Conservation (phyloP, 2,797 vertebrate genomes). For the Acrossocheilus wenchowensis region DNA sequence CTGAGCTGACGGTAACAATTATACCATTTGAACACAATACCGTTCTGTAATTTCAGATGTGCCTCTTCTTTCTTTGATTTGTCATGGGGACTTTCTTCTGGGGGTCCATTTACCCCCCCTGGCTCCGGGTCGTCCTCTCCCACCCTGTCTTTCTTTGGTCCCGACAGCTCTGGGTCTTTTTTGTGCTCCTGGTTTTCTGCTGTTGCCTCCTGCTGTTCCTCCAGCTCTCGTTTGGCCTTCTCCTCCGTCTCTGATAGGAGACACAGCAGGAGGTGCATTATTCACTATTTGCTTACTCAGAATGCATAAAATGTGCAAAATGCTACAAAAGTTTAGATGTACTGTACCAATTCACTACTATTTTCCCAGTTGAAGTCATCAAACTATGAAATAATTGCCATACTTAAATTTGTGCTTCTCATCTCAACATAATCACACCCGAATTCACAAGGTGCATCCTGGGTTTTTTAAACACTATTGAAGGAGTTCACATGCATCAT, state of each 20-base stretch:
- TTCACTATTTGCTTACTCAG: background rate
- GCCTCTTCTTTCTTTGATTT: background rate
- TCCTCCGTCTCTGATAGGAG: slow-evolving; percentile 83
- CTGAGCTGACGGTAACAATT: background rate
- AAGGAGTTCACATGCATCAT: background rate
- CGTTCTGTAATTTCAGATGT: slow-evolving; percentile 78
- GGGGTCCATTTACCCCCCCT: slow-evolving; percentile 44
- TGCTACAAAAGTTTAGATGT: background rate
- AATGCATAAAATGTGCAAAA: background rate
- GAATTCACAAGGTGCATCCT: background rate
- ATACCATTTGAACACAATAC: slow-evolving; percentile 64
- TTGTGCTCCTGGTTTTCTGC: slow-evolving; percentile 76
- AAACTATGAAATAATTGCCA: background rate
- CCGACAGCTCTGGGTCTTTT: slow-evolving; percentile 63
- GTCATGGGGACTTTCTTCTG: slow-evolving; percentile 52
- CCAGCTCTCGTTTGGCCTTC: slow-evolving; percentile 82
- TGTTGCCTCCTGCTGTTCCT: slow-evolving; percentile 78
- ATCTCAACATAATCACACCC: background rate
- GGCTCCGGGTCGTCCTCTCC: slow-evolving; percentile 62
- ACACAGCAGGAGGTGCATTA: background rate
- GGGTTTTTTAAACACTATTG: background rate
- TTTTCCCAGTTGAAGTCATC: background rate
- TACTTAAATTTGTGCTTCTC: background rate
- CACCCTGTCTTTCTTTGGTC: slow-evolving; percentile 64
- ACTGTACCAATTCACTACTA: background rate